These are phyloP conservation scores for Empis livida DNA, from an alignment of 2,888 invertebrate genomes.

Conservation along the genomic window DNA sequence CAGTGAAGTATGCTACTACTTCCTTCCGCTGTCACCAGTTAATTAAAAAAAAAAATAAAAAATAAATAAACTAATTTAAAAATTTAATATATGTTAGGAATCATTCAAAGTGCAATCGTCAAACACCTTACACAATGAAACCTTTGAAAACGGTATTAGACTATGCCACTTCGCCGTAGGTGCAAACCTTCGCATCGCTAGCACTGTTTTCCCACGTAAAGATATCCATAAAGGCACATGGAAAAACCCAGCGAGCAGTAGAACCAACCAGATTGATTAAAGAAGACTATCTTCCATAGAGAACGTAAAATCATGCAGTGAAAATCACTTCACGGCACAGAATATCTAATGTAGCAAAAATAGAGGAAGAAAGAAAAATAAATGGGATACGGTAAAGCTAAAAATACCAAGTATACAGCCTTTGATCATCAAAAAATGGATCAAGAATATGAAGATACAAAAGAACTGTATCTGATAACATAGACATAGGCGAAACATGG, in stretches of 20 bases:
- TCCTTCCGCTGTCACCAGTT: too few species aligned
- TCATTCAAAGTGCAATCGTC: too few species aligned
- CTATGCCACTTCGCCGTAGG: not conserved
- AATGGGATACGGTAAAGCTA: not conserved
- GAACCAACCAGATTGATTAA: not conserved
- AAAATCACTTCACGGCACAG: not conserved
- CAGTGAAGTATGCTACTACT: too few species aligned
- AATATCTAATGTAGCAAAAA: not conserved
- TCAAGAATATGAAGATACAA: not conserved
- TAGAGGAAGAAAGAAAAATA: not conserved
- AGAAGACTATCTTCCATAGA: not conserved
- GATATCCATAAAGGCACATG: not conserved
- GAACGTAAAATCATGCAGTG: not conserved
- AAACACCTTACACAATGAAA: not conserved
- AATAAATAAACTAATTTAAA: too few species aligned
- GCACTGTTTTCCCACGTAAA: not conserved
- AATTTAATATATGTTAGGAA: too few species aligned
- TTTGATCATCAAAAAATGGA: not conserved
- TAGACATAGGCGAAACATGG: not conserved
- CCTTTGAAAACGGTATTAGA: not conserved
- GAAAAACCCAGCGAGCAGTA: not conserved
- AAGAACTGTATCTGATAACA: not conserved
- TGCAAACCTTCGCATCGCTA: not conserved
- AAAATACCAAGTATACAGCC: not conserved
- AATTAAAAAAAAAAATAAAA: too few species aligned